phyloP scores from a whole-genome alignment of 2,888 invertebrate genomes.

The Dicroscelio sp. region DNA sequence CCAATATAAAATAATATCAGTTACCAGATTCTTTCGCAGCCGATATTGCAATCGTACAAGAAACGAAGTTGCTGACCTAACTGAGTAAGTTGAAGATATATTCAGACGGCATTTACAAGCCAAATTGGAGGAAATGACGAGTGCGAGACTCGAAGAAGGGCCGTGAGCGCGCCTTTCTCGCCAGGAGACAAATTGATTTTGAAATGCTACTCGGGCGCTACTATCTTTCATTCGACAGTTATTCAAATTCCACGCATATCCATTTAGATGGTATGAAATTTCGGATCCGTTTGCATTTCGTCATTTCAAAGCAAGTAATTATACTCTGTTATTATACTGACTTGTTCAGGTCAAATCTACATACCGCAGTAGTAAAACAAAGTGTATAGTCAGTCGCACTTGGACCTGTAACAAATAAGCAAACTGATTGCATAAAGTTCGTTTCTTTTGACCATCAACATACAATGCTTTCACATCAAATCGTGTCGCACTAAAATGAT shows the following conservation, averaged over 20 bases:
- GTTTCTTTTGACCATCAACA: slow-evolving; percentile 43
- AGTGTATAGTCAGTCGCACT: slow-evolving; percentile 75
- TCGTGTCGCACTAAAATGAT: not conserved
- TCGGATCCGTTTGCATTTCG: slow-evolving; percentile 78
- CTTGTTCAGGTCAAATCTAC: slow-evolving; percentile 78
- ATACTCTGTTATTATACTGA: slow-evolving; percentile 75
- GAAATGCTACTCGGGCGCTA: slow-evolving; percentile 87
- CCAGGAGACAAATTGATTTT: slow-evolving; percentile 90
- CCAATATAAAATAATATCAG: slow-evolving; percentile 60
- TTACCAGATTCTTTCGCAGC: slow-evolving; percentile 52
- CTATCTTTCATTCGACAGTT: slow-evolving; percentile 87
- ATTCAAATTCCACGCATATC: slow-evolving; percentile 89
- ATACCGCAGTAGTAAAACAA: slow-evolving; percentile 77
- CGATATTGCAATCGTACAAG: slow-evolving; percentile 72
- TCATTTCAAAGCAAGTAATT: slow-evolving; percentile 80
- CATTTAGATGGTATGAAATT: slow-evolving; percentile 86
- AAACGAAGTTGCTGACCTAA: slow-evolving; percentile 75
- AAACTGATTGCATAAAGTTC: slow-evolving; percentile 33
- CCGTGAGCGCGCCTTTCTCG: slow-evolving; percentile 84
- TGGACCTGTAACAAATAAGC: slow-evolving; percentile 61
- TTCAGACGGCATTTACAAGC: slow-evolving; percentile 90
- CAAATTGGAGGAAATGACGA: slow-evolving; percentile 90
- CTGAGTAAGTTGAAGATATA: slow-evolving; percentile 87
- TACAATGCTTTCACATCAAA: slow-evolving; percentile 46
- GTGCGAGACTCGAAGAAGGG: slow-evolving; percentile 85